These are phyloP conservation scores for Copidosoma aretas DNA, from an alignment of 2,888 invertebrate species.

Conservation along the genomic window DNA sequence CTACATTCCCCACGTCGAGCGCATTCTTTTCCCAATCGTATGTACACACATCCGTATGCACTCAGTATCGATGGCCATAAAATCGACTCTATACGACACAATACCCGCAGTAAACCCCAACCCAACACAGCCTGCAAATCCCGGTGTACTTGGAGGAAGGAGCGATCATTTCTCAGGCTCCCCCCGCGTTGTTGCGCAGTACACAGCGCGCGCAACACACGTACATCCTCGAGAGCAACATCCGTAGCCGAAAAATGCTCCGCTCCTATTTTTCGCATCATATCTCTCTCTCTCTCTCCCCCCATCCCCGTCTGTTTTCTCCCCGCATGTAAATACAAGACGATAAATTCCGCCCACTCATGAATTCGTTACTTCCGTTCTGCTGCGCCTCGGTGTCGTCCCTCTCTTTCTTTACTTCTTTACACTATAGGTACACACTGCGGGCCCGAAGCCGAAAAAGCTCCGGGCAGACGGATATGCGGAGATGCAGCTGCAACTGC, in stretches of 20 bases:
- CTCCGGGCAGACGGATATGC: neutral
- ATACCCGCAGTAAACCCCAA: too few relatives aligned
- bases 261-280: slow-evolving; percentile 17
- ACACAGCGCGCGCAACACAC: too few relatives aligned
- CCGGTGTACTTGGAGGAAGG: too few relatives aligned
- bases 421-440: neutral
- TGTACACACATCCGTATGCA: too few relatives aligned
- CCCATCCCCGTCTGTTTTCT: slow-evolving; percentile 9
- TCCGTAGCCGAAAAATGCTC: neutral
- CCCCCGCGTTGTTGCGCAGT: too few relatives aligned
- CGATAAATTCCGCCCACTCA: slow-evolving; percentile 55
- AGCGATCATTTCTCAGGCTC: neutral
- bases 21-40: too few relatives aligned
- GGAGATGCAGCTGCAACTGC: neutral
- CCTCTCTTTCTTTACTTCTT: slow-evolving; percentile 32
- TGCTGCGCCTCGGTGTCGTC: slow-evolving; percentile 44
- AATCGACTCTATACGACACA: neutral
- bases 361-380: slow-evolving; percentile 59
- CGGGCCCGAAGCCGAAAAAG: neutral
- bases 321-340: slow-evolving; percentile 43
- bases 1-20: too few relatives aligned
- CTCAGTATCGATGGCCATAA: neutral
- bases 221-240: neutral
- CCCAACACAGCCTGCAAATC: too few relatives aligned
- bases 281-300: slow-evolving; percentile 19